phyloP scores from a whole-genome alignment of 2,888 invertebrate genomes.

The Liopterus haemorrhoidalis region DNA sequence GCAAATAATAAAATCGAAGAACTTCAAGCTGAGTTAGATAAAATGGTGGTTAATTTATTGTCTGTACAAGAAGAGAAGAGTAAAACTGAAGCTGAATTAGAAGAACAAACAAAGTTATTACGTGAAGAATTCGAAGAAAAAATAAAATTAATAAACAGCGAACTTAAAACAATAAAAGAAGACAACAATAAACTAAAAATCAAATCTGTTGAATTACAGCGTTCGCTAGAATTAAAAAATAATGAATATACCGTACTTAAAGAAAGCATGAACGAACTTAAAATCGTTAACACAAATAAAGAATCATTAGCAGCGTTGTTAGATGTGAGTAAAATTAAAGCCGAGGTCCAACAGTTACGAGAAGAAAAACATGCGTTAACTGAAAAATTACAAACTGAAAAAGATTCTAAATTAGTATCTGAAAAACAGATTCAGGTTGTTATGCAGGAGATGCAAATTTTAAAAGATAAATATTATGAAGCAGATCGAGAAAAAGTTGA shows the following conservation, averaged over 20 bases:
- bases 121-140: constrained; percentile 52
- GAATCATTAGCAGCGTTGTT: constrained; percentile 43
- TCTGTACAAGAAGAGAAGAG: constrained; percentile 45
- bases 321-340: constrained; percentile 53
- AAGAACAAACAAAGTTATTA: constrained; percentile 50
- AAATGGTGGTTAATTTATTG: constrained; percentile 41
- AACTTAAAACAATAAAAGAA: constrained; percentile 50
- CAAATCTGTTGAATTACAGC: constrained; percentile 42
- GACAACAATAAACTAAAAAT: constrained; percentile 41
- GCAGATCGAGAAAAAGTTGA: constrained; percentile 69
- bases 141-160: constrained; percentile 52
- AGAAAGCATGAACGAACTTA: constrained; percentile 46
- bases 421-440: constrained; percentile 45
- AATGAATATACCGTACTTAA: constrained; percentile 47
- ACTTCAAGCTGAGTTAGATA: constrained; percentile 42
- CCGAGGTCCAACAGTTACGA: constrained; percentile 52
- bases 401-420: constrained; percentile 45
- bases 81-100: constrained; percentile 40
- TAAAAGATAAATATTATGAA: constrained; percentile 55
- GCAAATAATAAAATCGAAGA: constrained; percentile 42
- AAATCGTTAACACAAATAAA: constrained; percentile 43
- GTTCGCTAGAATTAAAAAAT: constrained; percentile 40
- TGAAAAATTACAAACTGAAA: constrained; percentile 46
- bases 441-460: constrained; percentile 49
- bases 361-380: constrained; percentile 50